A percentile compares a stretch with the other conserved stretches of the same genome.
Conservation (phyloP, 1,140 invertebrate genomes). For the Pristionchus pacificus region DNA sequence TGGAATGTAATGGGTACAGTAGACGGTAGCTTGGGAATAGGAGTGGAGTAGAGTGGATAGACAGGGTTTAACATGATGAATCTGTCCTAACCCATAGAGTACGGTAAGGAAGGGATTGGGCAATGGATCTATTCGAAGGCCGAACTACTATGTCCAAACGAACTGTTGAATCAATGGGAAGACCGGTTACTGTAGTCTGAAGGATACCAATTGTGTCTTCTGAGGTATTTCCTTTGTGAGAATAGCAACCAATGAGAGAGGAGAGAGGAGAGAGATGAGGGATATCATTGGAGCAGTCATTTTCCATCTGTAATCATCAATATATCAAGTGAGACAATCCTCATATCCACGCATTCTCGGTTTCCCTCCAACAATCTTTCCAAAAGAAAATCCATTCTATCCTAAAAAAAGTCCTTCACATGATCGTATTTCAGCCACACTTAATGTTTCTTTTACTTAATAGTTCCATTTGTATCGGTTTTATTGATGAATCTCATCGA, state of each 20-base stretch:
- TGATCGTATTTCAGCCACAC: no score
- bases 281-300: not conserved
- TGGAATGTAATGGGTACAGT: no score
- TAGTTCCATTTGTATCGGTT: no score
- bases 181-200: constrained; percentile 29
- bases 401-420: no score
- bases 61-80: not conserved
- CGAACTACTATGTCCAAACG: constrained; percentile 39
- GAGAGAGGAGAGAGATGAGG: constrained; percentile 20
- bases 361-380: no score
- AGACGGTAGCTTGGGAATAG: no score
- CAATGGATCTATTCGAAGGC: constrained; percentile 22
- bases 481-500: no score
- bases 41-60: not conserved
- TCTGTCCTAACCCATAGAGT: constrained; percentile 39
- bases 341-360: no score
- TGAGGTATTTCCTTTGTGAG: constrained; percentile 26
- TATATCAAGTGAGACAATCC: no score
- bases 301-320: not conserved
- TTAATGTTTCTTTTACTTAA: no score
- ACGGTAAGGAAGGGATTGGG: constrained; percentile 36
- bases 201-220: constrained; percentile 14
- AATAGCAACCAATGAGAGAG: constrained; percentile 37
- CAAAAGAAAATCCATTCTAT: no score
- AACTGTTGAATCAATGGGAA: constrained; percentile 36